Evolutionary conservation across 2,888 invertebrate genomes (phyloP), one percentile per base, ranked within the genome.

Genomic region (Ormyrus rosae): DNA sequence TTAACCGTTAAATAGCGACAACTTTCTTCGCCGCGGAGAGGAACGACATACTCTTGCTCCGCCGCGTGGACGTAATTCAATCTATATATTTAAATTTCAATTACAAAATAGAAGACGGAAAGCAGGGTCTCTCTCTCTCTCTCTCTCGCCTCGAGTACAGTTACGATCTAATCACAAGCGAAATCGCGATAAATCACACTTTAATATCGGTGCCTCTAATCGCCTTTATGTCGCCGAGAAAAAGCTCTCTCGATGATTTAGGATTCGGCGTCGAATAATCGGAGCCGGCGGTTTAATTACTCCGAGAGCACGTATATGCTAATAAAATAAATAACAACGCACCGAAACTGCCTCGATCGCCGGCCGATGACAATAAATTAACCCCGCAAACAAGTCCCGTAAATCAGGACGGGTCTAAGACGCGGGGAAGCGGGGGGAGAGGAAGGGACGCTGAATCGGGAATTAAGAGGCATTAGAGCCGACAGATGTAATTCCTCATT

Each of bases 301-400:
- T 34, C 10, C 34, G 60, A 60, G 19, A 10, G 11, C 56, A 34
- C 60, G 60, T 13, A 19, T 60, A 19, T 7, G 60, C 10, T 53
- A 53, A 53, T 53, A 60, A 60, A 60, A 60, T 60, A 60, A 60
- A 60, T 60, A 60, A 34, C 34, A 60, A 60, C 60, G 34, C 60
- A 19, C 19, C n/a, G 6, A 60, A 60, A 60, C 60, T 56, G 56
- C n/a, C 10, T 2, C 8, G 6, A 19, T 6, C 34, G 10, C 19
- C 19, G 19, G 19, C 34, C 60, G 60, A 60, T 60, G 60, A 34
- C 34, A 60, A 60, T 60, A 60, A 60, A 60, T 60, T 60, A 60
- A 19, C 34, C 34, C 7, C 19, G 34, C 60, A 60, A 60, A 60
- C 60, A 60, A 60, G 60, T 60, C 60, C 34, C 60, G 60, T 60